Percentiles rank a stretch among this genome's conserved stretches.
Evolutionary conservation across 2,888 invertebrate genomes (phyloP).

Genomic region (Agonopterix heracliana): DNA sequence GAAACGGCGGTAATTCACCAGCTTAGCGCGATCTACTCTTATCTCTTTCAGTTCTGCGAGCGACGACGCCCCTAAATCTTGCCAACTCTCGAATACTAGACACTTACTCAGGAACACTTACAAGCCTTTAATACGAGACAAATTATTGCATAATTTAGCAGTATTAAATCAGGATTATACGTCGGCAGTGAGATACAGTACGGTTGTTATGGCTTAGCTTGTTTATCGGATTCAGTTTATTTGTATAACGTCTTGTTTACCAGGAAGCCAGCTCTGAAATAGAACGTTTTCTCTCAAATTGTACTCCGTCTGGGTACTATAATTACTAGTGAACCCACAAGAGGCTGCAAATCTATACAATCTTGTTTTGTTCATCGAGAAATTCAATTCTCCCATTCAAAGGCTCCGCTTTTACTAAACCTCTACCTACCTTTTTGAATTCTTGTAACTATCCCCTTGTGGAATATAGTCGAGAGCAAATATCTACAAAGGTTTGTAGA

Average conservation of each 20-base stretch:
- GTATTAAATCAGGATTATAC: conserved; percentile 30
- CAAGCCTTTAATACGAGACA: conserved; percentile 55
- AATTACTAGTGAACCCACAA: too few species aligned
- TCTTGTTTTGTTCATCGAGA: too few species aligned
- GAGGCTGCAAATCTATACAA: too few species aligned
- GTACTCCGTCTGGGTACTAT: too few species aligned
- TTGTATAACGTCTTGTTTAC: conserved; percentile 1
- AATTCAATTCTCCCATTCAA: too few species aligned
- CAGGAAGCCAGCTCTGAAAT: neutral
- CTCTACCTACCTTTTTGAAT: too few species aligned
- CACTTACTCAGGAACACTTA: conserved; percentile 46
- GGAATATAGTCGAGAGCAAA: too few species aligned
- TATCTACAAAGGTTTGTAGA: too few species aligned
- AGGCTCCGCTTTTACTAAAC: too few species aligned
- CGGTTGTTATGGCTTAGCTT: conserved; percentile 21
- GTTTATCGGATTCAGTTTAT: conserved; percentile 20
- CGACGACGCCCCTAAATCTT: conserved; percentile 57
- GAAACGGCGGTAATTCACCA: conserved; percentile 52
- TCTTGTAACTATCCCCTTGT: too few species aligned
- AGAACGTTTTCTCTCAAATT: conserved; percentile 1
- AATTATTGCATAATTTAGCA: conserved; percentile 53
- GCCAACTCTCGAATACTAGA: conserved; percentile 41
- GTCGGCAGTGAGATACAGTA: conserved; percentile 19
- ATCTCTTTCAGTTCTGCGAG: conserved; percentile 53
- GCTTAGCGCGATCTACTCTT: conserved; percentile 54